Conservation (phyloP, 2,113 vertebrate species). For the Rhagologus leucostigma region DNA sequence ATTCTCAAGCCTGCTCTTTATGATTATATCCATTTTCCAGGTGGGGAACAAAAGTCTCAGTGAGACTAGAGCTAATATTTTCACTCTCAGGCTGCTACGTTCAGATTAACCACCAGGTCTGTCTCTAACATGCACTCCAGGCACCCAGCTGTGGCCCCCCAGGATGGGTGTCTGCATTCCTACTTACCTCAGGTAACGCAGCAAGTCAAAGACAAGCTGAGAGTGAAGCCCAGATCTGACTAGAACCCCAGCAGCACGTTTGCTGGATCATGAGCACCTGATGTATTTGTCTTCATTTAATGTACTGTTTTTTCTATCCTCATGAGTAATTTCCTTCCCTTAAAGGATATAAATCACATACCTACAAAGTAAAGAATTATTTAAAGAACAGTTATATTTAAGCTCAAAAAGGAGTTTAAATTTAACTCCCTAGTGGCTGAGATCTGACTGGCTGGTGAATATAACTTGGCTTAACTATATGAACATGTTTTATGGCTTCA, state of each 20-base stretch:
- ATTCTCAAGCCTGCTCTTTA: not conserved
- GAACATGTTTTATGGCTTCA: not conserved
- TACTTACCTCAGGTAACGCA: not conserved
- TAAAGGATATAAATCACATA: conserved; percentile 35
- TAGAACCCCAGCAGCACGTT: not conserved
- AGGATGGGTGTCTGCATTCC: not conserved
- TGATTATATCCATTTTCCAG: not conserved
- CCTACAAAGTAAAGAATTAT: conserved; percentile 27
- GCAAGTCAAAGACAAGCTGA: not conserved
- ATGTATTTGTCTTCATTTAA: conserved; percentile 49
- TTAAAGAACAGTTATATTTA: conserved; percentile 12
- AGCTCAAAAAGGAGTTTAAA: not conserved
- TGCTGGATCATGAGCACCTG: not conserved
- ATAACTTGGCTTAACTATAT: not conserved
- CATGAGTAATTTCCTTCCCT: conserved; percentile 35
- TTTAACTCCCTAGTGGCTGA: conserved; percentile 23
- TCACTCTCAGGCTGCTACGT: not conserved
- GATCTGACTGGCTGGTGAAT: not conserved
- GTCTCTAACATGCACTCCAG: not conserved
- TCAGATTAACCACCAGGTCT: not conserved
- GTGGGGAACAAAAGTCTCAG: not conserved
- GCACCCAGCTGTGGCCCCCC: not conserved
- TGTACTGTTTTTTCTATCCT: not conserved
- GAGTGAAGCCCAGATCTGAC: not conserved
- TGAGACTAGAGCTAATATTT: not conserved